A percentile compares a stretch with the other conserved stretches of the same genome.
Evolutionary conservation across 2,113 vertebrate species (phyloP).

Genomic region (Dendrocopos noguchii): DNA sequence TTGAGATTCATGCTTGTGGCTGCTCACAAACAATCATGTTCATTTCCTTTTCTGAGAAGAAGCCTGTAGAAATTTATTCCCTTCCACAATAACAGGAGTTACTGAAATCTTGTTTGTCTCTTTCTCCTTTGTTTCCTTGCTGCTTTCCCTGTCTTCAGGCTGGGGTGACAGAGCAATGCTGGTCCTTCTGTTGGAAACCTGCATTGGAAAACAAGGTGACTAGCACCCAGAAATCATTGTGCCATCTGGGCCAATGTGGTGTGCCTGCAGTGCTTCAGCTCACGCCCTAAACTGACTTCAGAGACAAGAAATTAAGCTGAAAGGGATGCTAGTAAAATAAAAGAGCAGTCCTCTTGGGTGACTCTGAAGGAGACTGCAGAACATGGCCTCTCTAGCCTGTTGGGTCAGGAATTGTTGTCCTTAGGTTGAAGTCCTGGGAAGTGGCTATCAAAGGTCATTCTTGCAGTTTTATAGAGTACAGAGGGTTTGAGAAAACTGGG

Average conservation of each 20-base stretch:
- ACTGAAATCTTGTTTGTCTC: background rate
- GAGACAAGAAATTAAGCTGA: background rate
- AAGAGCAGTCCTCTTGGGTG: background rate
- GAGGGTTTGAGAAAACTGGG: background rate
- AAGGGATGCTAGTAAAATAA: background rate
- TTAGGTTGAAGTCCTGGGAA: background rate
- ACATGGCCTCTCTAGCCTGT: background rate
- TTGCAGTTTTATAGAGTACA: background rate
- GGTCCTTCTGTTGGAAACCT: background rate
- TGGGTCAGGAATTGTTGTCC: background rate
- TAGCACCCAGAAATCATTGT: background rate
- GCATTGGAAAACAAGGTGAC: background rate
- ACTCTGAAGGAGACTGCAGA: background rate
- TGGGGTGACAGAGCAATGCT: background rate
- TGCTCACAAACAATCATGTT: background rate
- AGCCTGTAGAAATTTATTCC: background rate
- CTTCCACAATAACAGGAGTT: background rate
- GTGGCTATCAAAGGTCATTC: background rate
- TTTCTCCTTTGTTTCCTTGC: background rate
- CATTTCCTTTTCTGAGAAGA: background rate
- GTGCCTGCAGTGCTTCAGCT: background rate
- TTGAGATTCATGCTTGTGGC: background rate
- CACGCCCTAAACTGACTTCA: background rate
- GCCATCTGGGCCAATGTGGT: background rate
- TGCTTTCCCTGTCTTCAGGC: background rate